Base-by-base conservation (phyloP, 2,797 vertebrate species). In the Enoplosus armatus region DNA sequence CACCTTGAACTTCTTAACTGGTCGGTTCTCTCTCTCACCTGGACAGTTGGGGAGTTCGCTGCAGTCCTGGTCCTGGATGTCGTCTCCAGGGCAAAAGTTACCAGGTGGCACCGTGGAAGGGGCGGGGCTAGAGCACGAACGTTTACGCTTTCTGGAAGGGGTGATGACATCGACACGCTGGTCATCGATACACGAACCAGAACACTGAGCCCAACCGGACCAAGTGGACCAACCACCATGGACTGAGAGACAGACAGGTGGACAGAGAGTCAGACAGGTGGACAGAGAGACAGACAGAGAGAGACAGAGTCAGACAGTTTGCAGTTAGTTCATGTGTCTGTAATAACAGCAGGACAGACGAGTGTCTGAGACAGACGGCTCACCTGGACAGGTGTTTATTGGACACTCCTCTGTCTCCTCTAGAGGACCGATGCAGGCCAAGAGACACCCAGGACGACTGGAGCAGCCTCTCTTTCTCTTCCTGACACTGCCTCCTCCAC, bases 171-270 rank as follows among this genome's bases (percentile, higher is more conserved):
- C 35, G 18, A 0, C 1, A 0, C 0, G 1, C 9, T 35, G 50
- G 26, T 45, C 47, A 8, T 16, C 6, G 24, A 89, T 65, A 50
- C 92, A 93, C 0, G 50, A 4, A 41, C 54, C 73, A 5, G 90
- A 85, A 75, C 91, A 93, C 3, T 6, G 1, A 26, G 69, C 47
- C 92, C 91, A 93, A 2, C 0, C 3, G 0, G 76, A 68, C 92
- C 92, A 93, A 0, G 1, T 1, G 0, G 90, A 83, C 92, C 92
- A 93, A 4, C 65, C 64, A 1, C 92, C 91, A 5, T 90, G 89
- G 20, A 92, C 91, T 93, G 82, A 67, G 54, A 62, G 35, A 58
- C 15, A 66, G 22, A 62, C 39, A 56, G 47, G 10, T 27, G 18
- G 1, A 51, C 15, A 48, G 9, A 41, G 8, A 71, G 41, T 6